Evolutionary conservation across 1,140 invertebrate genomes (phyloP).

Genomic region (Chionoecetes opilio): DNA sequence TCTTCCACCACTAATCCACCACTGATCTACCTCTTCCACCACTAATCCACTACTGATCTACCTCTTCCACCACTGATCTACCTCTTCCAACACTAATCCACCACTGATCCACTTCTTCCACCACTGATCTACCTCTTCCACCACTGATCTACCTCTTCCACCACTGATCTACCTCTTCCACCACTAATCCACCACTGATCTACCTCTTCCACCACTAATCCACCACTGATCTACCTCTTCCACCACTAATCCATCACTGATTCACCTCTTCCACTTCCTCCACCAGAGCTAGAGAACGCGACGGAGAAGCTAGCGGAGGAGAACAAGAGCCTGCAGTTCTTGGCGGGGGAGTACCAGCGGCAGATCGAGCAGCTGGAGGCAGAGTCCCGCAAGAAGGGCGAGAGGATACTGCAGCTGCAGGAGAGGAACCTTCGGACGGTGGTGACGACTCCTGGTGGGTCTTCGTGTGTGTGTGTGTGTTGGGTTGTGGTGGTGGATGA

Average conservation of each 20-base stretch:
- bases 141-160: no score
- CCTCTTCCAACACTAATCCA: neutral
- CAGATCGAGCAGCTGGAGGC: constrained; percentile 61
- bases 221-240: constrained; percentile 4
- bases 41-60: no score
- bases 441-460: constrained; percentile 67
- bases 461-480: neutral
- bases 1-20: no score
- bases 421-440: constrained; percentile 69
- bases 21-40: no score
- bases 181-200: neutral
- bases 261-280: neutral
- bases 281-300: constrained; percentile 69
- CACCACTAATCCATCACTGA: neutral
- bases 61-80: neutral
- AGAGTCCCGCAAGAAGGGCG: constrained; percentile 64
- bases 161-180: neutral
- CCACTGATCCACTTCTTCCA: no score
- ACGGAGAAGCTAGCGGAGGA: constrained; percentile 68
- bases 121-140: no score
- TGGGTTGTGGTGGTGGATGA: no score
- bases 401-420: constrained; percentile 69
- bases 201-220: neutral
- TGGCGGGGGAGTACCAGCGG: constrained; percentile 72
- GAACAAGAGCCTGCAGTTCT: constrained; percentile 56